Evolutionary conservation across 2,797 vertebrate species (phyloP).

Genomic region (Tachyglossus aculeatus): DNA sequence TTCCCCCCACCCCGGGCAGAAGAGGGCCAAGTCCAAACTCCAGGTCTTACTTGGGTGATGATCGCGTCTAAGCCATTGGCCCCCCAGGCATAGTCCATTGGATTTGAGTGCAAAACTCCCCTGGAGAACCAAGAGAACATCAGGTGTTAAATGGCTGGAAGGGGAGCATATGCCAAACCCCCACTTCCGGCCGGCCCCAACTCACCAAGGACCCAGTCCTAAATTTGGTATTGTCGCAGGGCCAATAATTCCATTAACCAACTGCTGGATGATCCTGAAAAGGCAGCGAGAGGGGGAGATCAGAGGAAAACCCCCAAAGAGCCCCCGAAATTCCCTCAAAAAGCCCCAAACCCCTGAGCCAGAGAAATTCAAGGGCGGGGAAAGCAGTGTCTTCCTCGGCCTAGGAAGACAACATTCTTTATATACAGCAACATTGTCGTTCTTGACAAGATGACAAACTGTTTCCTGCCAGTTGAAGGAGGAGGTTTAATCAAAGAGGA

Average conservation of each 20-base stretch:
- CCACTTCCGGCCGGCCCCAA: background rate
- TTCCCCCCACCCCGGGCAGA: too few species aligned
- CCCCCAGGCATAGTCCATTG: slow-evolving; percentile 98
- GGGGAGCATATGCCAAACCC: background rate
- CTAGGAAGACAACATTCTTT: too few species aligned
- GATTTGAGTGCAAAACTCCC: slow-evolving; percentile 96
- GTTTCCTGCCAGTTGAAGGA: too few species aligned
- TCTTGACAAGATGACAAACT: too few species aligned
- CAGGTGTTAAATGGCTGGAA: slow-evolving; percentile 1
- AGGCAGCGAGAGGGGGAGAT: background rate
- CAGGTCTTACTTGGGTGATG: slow-evolving; percentile 93
- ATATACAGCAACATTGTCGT: too few species aligned
- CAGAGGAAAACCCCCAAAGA: background rate
- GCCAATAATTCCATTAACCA: slow-evolving; percentile 96
- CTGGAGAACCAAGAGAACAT: slow-evolving; percentile 69
- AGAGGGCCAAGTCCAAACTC: too few species aligned
- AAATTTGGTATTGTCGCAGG: slow-evolving; percentile 94
- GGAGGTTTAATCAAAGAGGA: too few species aligned
- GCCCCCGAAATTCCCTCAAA: background rate
- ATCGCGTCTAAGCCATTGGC: slow-evolving; percentile 95
- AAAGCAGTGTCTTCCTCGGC: too few species aligned
- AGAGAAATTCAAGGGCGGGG: background rate
- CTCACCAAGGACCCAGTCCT: slow-evolving; percentile 92
- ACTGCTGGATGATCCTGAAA: slow-evolving; percentile 94
- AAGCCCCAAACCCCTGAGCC: background rate